Evolutionary conservation across 2,888 invertebrate genomes (phyloP).

Genomic region (Oasisia sp.): DNA sequence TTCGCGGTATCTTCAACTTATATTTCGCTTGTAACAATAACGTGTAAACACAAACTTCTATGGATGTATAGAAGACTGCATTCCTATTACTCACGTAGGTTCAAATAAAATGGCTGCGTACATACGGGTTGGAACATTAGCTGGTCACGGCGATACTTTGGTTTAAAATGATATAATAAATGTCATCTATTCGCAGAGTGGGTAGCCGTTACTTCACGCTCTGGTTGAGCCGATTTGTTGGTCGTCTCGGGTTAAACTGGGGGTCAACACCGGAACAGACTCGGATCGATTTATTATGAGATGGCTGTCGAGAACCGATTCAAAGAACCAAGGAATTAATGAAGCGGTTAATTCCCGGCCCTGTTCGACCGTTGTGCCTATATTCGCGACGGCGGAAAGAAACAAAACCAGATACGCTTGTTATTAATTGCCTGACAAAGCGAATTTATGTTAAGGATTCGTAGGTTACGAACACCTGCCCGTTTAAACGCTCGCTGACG

Average conservation of each 20-base stretch:
- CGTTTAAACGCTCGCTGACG: background rate
- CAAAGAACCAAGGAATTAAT: slow-evolving; percentile 13
- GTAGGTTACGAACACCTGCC: background rate
- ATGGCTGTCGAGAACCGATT: background rate
- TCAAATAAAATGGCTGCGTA: no score
- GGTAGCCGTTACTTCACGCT: background rate
- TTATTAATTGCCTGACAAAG: slow-evolving; percentile 6
- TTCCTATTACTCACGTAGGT: no score
- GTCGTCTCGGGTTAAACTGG: background rate
- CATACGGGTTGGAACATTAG: no score
- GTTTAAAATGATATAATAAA: background rate
- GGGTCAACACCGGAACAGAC: slow-evolving; percentile 12
- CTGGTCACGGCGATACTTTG: background rate
- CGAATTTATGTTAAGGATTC: slow-evolving; percentile 9
- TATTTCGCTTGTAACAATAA: no score
- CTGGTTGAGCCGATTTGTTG: background rate
- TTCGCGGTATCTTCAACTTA: no score
- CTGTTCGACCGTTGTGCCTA: background rate
- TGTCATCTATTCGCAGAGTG: background rate
- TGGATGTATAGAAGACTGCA: no score
- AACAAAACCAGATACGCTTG: background rate
- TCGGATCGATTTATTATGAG: slow-evolving; percentile 12
- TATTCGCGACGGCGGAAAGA: background rate
- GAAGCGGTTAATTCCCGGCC: background rate
- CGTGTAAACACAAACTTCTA: no score